phyloP scores from a whole-genome alignment of 1,140 invertebrate genomes.

The Drosophila nebulosa region DNA sequence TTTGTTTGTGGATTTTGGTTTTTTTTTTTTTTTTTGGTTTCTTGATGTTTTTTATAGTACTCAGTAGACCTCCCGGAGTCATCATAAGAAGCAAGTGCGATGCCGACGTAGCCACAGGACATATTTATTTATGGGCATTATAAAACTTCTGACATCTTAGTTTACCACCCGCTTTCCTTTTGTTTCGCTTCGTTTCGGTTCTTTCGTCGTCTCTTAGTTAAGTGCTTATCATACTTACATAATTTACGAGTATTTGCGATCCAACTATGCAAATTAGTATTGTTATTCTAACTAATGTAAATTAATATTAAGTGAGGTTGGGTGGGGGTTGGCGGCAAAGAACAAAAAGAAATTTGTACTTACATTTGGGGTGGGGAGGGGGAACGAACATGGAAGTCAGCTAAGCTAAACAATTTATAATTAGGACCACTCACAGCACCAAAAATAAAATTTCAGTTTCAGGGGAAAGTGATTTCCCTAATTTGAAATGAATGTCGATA shows the following conservation, averaged over 20 bases:
- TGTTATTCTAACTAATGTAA: conserved; percentile 7
- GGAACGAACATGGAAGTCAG: neutral
- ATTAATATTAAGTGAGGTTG: neutral
- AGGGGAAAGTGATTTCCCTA: neutral
- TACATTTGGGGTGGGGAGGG: neutral
- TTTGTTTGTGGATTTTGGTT: neutral
- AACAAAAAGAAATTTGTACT: neutral
- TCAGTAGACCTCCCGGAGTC: neutral
- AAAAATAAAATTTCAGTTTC: neutral
- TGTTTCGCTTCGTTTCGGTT: neutral
- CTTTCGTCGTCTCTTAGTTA: neutral
- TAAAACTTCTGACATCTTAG: conserved; percentile 11
- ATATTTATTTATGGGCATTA: conserved; percentile 10
- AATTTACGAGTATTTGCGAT: conserved; percentile 12
- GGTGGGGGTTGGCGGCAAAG: neutral
- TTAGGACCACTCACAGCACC: neutral
- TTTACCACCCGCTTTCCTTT: conserved; percentile 3
- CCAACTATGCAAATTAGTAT: conserved; percentile 11
- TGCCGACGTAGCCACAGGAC: neutral
- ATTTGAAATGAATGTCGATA: neutral
- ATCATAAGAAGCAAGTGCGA: conserved; percentile 1
- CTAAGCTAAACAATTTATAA: neutral
- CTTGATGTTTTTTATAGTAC: neutral
- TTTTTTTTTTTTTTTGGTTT: neutral
- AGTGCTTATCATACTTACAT: conserved; percentile 13